phyloP scores from a whole-genome alignment of 2,888 invertebrate species.

The Flexamia atlantica region DNA sequence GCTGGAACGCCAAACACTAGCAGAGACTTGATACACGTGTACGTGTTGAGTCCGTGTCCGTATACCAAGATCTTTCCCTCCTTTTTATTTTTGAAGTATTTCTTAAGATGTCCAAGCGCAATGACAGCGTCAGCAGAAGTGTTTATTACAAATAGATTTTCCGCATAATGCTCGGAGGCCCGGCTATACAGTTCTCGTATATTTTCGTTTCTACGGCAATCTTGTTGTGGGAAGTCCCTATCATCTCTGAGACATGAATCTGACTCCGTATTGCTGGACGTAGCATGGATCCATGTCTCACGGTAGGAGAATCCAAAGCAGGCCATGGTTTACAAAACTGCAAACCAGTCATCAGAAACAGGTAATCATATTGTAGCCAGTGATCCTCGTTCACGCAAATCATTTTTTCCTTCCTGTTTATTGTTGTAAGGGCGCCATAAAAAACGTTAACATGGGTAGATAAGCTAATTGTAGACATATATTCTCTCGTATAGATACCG shows the following conservation, averaged over 20 bases:
- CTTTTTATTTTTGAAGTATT: not conserved
- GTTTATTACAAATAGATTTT: slow-evolving; percentile 32
- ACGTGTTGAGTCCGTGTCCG: not conserved
- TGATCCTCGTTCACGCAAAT: slow-evolving; percentile 24
- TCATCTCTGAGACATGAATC: not conserved
- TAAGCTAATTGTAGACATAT: not conserved
- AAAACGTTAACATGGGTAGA: slow-evolving; percentile 39
- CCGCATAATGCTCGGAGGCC: not conserved
- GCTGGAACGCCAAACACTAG: slow-evolving; percentile 26
- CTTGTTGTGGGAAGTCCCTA: not conserved
- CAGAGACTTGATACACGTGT: slow-evolving; percentile 19
- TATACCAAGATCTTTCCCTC: slow-evolving; percentile 25
- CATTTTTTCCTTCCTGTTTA: slow-evolving; percentile 44
- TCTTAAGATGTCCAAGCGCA: slow-evolving; percentile 24
- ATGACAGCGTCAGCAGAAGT: slow-evolving; percentile 25
- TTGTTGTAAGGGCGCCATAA: slow-evolving; percentile 24
- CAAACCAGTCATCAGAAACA: slow-evolving; percentile 73
- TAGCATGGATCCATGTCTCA: not conserved
- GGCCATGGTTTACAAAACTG: slow-evolving; percentile 69
- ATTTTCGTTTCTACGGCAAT: slow-evolving; percentile 12
- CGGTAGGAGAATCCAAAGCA: not conserved
- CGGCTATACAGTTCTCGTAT: slow-evolving; percentile 10
- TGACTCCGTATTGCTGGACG: not conserved
- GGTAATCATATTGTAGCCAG: slow-evolving; percentile 72
- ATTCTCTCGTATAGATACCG: slow-evolving; percentile 34